Evolutionary conservation across 1,140 invertebrate genomes (phyloP), one percentile per base, ranked within the genome.

Genomic region (Cecropterus lyciades): DNA sequence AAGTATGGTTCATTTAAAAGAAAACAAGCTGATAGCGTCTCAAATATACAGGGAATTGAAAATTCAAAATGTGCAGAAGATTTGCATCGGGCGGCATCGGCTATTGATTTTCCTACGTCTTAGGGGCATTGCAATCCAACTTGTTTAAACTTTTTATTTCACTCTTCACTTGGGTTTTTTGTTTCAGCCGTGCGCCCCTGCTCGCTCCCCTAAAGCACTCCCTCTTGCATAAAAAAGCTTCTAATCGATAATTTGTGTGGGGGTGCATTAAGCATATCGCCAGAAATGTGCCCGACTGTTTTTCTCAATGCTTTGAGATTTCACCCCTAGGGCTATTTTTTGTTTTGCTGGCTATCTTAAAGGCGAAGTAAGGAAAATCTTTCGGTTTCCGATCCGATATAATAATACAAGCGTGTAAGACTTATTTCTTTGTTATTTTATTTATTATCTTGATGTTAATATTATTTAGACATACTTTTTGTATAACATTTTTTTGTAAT

Each of bases 81-180:
- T 91, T 92, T 92, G 89, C 89, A 92, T 89, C 85, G 80, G 76
- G 69, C 78, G 77, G 79, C 81, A 82, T 90, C 84, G 82, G 72
- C 76, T 90, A 92, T 92, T 88, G 89, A 91, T 92, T 91, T 91
- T 89, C 77, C 65, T 77, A 71, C 85, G 77, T 91, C 87, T 90
- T 90, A 80, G 85, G 87, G 82, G 86, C 80, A 79, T 77, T 85
- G 84, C 87, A 89, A 83, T 91, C 80, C 73, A 78, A 88, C 87
- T 90, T 92, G 87, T 92, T 92, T 92, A 92, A 92, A 92, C 85
- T 92, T 92, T 90, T 90, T 90, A 92, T 92, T 90, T 90, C 83
- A 86, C 87, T 92, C 89, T 89, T 84, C 86, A 87, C 84, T 85
- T 75, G 68, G 77, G 84, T 92, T 92, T 92, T 92, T 92, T 92